Conservation (phyloP, 2,113 vertebrate species). For the Pyrgilauda ruficollis region DNA sequence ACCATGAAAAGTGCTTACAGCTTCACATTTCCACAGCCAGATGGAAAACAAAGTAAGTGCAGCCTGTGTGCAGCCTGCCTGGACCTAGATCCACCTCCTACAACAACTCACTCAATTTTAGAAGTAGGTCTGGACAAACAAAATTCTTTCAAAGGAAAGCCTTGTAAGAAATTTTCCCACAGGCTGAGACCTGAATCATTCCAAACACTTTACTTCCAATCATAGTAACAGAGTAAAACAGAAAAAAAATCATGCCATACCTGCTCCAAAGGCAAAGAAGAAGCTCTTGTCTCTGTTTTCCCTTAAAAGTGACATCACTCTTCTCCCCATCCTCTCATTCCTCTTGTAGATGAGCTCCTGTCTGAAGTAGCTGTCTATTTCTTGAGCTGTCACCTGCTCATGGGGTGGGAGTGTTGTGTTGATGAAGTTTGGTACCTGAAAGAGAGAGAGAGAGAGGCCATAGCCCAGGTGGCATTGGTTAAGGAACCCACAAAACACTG, state of each 20-base stretch:
- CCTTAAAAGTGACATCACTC: constrained; percentile 87
- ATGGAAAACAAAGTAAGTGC: not conserved
- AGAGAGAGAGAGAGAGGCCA: not conserved
- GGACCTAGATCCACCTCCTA: not conserved
- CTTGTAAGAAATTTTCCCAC: fast-evolving
- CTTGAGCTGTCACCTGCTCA: constrained; percentile 88
- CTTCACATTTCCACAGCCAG: not conserved
- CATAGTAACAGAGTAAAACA: fast-evolving
- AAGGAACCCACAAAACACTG: not conserved
- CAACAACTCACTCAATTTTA: not conserved
- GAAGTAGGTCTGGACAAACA: not conserved
- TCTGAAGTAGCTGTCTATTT: constrained; percentile 98
- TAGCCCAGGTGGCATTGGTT: not conserved
- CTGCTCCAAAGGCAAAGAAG: constrained; percentile 98
- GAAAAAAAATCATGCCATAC: constrained; percentile 63
- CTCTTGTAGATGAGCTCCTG: constrained; percentile 98
- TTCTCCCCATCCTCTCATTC: constrained; percentile 93
- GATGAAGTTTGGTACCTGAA: constrained; percentile 94
- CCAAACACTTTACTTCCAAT: not conserved
- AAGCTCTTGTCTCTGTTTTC: constrained; percentile 88
- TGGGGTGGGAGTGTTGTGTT: constrained; percentile 92
- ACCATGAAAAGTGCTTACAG: fast-evolving
- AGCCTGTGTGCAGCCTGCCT: not conserved
- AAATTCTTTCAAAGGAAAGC: not conserved
- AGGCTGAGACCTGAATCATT: not conserved